Conservation (phyloP, 2,113 vertebrate genomes). For the Gopherus flavomarginatus region DNA sequence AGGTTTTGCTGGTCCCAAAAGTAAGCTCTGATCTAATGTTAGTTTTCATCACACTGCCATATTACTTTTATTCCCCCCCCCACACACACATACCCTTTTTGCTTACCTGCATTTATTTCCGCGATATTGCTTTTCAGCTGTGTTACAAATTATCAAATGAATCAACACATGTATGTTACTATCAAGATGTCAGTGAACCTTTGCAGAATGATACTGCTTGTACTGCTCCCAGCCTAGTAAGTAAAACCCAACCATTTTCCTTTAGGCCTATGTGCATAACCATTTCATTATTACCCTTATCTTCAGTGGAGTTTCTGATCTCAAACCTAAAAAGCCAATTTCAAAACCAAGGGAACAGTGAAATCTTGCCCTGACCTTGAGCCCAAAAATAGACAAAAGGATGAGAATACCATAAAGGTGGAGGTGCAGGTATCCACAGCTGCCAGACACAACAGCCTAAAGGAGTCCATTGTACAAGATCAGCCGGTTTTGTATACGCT, state of each 20-base stretch:
- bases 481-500: not conserved
- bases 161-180: not conserved
- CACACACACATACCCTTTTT: not conserved
- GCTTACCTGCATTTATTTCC: slow-evolving; percentile 13
- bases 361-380: not conserved
- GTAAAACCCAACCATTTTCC: not conserved
- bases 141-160: not conserved
- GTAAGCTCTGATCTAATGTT: not conserved
- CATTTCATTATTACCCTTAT: not conserved
- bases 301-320: not conserved
- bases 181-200: not conserved
- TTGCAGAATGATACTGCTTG: not conserved
- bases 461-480: not conserved
- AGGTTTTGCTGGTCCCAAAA: not conserved
- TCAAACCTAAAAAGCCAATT: not conserved
- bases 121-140: not conserved
- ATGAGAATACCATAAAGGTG: not conserved
- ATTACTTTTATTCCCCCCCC: not conserved
- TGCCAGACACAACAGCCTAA: not conserved
- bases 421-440: not conserved
- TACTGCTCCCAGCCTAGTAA: not conserved
- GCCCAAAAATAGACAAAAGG: not conserved
- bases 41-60: not conserved
- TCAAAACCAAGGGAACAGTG: not conserved
- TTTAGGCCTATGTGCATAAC: not conserved